Base-by-base conservation (phyloP, 2,113 vertebrate genomes). In the Gallinago undulata region DNA sequence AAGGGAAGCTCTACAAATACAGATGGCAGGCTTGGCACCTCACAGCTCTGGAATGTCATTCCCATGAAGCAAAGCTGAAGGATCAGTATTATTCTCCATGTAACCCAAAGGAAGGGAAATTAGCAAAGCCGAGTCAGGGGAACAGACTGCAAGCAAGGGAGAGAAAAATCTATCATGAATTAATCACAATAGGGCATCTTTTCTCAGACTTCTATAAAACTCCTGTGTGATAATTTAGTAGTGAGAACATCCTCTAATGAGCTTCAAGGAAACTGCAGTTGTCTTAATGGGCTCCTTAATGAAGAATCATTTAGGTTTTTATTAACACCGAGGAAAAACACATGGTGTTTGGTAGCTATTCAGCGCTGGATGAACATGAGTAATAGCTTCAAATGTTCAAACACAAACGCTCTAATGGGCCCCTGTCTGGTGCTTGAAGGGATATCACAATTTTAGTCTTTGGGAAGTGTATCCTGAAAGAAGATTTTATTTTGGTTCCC, bases 271-370 rank as follows among this genome's bases (percentile, higher is more conserved):
- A 98, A 96, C 97, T 83, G 97, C 97, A 96, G 92, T 97, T 53
- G 55, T 97, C 97, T 98, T 98, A 98, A 98, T 97, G 96, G 97
- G 95, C 96, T 97, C 76, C 96, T 97, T 98, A 98, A 98, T 98
- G 97, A 98, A 98, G 97, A 97, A 98, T 97, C 97, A 97, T 97
- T 98, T 98, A 83, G 74, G 93, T 62, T 98, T 98, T 98, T 98
- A 98, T 98, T 98, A 98, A 98, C 92, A 81, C 82, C 69, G 97
- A 97, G 89, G 89, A 97, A 98, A 97, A 97, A 96, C 97, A 97
- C 96, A 95, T 66, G 86, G 90, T 95, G 94, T 95, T 96, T 95
- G 89, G 84, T 87, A 89, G 79, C 95, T 94, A 77, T 96, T 96
- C 8, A 10, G 83, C 96, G 92, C 80, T 95, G 91, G 94, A 84